Base-by-base conservation (phyloP, 2,888 invertebrate genomes). In the Pollenia labialis region DNA sequence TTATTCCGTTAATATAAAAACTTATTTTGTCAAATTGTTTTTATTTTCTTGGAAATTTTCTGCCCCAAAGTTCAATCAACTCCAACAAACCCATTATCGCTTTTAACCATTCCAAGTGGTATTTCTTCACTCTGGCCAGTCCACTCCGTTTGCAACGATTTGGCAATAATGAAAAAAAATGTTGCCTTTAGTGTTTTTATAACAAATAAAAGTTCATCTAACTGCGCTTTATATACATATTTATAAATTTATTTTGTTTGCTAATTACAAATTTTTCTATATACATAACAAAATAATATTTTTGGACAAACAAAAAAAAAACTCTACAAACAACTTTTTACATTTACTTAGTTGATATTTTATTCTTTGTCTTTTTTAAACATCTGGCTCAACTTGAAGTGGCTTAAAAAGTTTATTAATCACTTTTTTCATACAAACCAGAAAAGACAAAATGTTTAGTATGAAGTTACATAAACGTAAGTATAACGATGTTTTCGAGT, bases 181-280 rank as follows among this genome's bases (percentile, higher is more conserved):
- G 4, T 32, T 23, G 23, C 23, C 58, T 23, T 60, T 60, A 16
- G 50, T 40, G 14, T 69, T 18, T 69, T 69, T 60, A 40, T 69
- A 42, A 46, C 42, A 50, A 69, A 79, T n/a, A 50, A 50, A 46
- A 79, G 48, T 50, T 79, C 12, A 52, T 60, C 23, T 50, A 69
- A 69, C 60, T 60, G 60, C 40, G 9, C 42, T 76, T 66, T 46
- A 54, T 64, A 32, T 18, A n/a, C 44, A 14, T 18, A 14, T 48
- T 54, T 23, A 12, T 9, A 14, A 6, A 7, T 58, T 14, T 58
- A 2, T 58, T 11, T 12, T 48, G 50, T 69, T 48, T 6, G n/a
- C 14, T 58, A 72, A 48, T 42, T n/a, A 60, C 23, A 48, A 60
- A 6, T 48, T 74, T n/a, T 48, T n/a, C 7, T 40, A 50, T 32